These are phyloP conservation scores for Microcebus griseorufus DNA, from an alignment of 2,113 vertebrate genomes.

Conservation along the genomic window DNA sequence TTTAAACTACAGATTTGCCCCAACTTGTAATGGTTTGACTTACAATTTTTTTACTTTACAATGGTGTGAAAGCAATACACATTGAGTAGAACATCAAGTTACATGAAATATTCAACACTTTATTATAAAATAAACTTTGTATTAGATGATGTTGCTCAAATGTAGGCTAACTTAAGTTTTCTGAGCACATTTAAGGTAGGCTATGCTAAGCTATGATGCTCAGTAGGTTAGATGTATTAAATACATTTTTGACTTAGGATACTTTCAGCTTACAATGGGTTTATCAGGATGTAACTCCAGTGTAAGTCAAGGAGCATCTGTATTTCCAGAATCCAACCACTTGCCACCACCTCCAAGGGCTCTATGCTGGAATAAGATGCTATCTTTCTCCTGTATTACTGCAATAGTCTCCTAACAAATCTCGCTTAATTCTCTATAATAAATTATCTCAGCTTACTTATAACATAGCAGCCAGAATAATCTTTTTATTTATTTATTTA, in stretches of 20 bases:
- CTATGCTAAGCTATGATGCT: background rate
- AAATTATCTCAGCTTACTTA: background rate
- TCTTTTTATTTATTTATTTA: background rate
- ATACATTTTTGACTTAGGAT: background rate
- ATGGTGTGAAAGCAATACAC: background rate
- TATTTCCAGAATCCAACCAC: background rate
- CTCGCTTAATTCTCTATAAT: background rate
- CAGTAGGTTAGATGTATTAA: background rate
- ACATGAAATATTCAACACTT: background rate
- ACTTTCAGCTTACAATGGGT: background rate
- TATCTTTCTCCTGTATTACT: background rate
- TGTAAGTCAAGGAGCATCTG: background rate
- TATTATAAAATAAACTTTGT: background rate
- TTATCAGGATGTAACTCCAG: background rate
- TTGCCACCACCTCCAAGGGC: background rate
- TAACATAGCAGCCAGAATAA: background rate
- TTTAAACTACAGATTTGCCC: background rate
- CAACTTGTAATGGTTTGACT: background rate
- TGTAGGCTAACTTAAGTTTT: background rate
- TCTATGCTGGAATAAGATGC: background rate
- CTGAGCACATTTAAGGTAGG: background rate
- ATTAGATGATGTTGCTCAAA: background rate
- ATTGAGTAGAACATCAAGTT: background rate
- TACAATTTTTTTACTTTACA: background rate
- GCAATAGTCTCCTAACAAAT: background rate